A percentile compares a stretch with the other conserved stretches of the same genome.
Evolutionary conservation across 2,113 vertebrate species (phyloP).

Genomic region (Typhlomys cinereus): DNA sequence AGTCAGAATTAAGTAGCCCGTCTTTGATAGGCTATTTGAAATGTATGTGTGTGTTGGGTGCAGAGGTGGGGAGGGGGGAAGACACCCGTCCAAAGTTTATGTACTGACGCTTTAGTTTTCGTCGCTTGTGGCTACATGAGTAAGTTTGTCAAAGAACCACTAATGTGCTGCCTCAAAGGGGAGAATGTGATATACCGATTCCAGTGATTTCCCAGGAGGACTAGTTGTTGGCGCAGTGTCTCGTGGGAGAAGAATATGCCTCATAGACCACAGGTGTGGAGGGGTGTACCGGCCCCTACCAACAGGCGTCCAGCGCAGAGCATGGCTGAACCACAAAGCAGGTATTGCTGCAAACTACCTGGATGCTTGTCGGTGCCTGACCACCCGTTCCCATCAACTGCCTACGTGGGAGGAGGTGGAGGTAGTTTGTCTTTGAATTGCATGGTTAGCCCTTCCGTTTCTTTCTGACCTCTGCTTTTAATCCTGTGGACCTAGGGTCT

Average conservation of each 20-base stretch:
- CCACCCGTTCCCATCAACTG: neutral
- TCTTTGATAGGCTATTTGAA: slow-evolving; percentile 18
- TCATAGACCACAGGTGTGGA: neutral
- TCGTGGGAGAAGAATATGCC: neutral
- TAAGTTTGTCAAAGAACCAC: slow-evolving; percentile 18
- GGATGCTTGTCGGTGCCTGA: neutral
- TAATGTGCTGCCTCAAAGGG: slow-evolving; percentile 48
- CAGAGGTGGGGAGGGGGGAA: too few species aligned
- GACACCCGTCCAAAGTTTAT: slow-evolving; percentile 51
- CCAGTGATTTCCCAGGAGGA: neutral
- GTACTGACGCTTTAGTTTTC: neutral
- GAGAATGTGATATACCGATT: slow-evolving; percentile 42
- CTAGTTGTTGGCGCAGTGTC: neutral
- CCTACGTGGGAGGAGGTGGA: neutral
- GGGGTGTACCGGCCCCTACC: neutral
- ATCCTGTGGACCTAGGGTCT: neutral
- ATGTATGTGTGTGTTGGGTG: too few species aligned
- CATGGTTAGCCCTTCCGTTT: neutral
- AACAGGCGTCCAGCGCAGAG: neutral
- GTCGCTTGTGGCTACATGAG: slow-evolving; percentile 9
- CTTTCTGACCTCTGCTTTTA: neutral
- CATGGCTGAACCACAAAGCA: neutral
- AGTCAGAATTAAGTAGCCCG: slow-evolving; percentile 35
- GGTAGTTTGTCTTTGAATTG: neutral
- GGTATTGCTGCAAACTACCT: neutral